These are phyloP conservation scores for Drosophila mayaguana DNA, from an alignment of 2,888 invertebrate genomes.

Conservation along the genomic window DNA sequence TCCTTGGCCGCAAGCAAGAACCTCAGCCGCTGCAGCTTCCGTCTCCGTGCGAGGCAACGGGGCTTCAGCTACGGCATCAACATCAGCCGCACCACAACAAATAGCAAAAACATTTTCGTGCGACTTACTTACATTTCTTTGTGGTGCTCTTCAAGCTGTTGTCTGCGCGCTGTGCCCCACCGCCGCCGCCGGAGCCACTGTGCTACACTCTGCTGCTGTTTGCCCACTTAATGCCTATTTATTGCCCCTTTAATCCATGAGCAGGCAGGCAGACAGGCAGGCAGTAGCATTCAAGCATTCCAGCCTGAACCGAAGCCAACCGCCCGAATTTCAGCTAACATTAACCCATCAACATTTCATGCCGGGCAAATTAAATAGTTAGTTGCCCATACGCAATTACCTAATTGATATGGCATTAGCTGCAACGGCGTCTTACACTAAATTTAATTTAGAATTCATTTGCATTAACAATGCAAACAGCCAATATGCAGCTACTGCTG, in stretches of 20 bases:
- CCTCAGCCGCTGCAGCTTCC: slow-evolving; percentile 25
- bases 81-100: slow-evolving; percentile 63
- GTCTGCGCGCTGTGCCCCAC: neutral
- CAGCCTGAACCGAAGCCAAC: slow-evolving; percentile 14
- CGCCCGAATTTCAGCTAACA: slow-evolving; percentile 13
- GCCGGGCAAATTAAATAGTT: slow-evolving; percentile 23
- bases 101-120: slow-evolving; percentile 79
- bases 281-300: slow-evolving; percentile 32
- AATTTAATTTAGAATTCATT: slow-evolving; percentile 62
- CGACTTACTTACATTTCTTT: slow-evolving; percentile 77
- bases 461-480: slow-evolving; percentile 46
- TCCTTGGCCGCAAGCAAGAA: slow-evolving; percentile 47
- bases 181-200: slow-evolving; percentile 2
- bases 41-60: slow-evolving; percentile 11
- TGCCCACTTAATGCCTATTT: slow-evolving; percentile 81
- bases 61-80: slow-evolving; percentile 25
- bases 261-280: slow-evolving; percentile 3
- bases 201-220: slow-evolving; percentile 39
- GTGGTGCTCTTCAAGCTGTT: slow-evolving; percentile 54
- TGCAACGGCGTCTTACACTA: slow-evolving; percentile 14
- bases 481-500: neutral
- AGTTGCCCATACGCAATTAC: slow-evolving; percentile 55
- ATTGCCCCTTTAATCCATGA: slow-evolving; percentile 73
- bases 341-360: slow-evolving; percentile 4
- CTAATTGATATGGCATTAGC: slow-evolving; percentile 67